Percentiles rank a stretch among this genome's conserved stretches.
These are phyloP conservation scores for Meandrusa payeni DNA, from an alignment of 2,888 invertebrate species.

Conservation along the genomic window DNA sequence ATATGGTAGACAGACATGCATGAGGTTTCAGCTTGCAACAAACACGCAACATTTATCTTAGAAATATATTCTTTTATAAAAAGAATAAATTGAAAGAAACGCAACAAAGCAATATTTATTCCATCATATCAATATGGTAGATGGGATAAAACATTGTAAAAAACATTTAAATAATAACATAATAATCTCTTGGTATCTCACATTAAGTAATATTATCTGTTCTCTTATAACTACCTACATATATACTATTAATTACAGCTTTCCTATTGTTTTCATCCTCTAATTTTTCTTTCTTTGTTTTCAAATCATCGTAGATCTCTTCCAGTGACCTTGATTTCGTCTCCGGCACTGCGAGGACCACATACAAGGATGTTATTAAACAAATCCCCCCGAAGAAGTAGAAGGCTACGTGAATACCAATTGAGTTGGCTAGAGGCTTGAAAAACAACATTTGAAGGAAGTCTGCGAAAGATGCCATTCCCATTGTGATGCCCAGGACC, in stretches of 20 bases:
- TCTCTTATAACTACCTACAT: slow-evolving; percentile 5
- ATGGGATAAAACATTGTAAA: too few species aligned
- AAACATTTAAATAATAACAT: too few species aligned
- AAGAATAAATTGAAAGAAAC: too few species aligned
- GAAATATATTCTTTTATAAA: not conserved
- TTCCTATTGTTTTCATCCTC: not conserved
- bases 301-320: slow-evolving; percentile 51
- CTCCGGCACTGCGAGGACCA: slow-evolving; percentile 49
- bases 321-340: slow-evolving; percentile 47
- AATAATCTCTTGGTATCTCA: not conserved
- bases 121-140: too few species aligned
- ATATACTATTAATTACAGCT: not conserved
- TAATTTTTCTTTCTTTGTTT: slow-evolving; percentile 50
- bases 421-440: slow-evolving; percentile 46
- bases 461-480: slow-evolving; percentile 43
- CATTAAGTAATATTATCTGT: slow-evolving; percentile 1
- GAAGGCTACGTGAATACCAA: slow-evolving; percentile 52
- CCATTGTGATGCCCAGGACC: slow-evolving; percentile 57
- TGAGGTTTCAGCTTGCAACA: too few species aligned
- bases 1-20: too few species aligned
- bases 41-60: too few species aligned
- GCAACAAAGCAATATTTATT: too few species aligned
- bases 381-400: slow-evolving; percentile 54
- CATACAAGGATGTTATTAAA: slow-evolving; percentile 42
- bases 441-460: slow-evolving; percentile 61